Base-by-base conservation (phyloP, 2,888 invertebrate species). In the Sinotaia quadrata region DNA sequence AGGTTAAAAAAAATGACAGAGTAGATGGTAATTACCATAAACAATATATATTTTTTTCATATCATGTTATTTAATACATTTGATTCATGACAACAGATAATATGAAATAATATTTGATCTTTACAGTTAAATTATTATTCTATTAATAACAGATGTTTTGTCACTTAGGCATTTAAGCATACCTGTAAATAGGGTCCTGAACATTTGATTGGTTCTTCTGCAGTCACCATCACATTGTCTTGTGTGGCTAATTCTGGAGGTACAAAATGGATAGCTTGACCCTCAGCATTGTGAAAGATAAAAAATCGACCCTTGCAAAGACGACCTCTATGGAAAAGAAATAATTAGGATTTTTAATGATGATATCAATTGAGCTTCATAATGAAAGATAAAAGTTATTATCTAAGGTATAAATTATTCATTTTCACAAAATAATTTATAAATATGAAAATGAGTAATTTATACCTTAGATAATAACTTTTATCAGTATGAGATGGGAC, bases 261-360 rank as follows among this genome's bases (percentile, higher is more conserved):
- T 29, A 84, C 75, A 58, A 84, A 66, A 52, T 82, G 79, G 44
- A 83, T 77, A 15, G 80, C 76, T 47, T 79, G 76, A 37, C 76
- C 76, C 36, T 78, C 74, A 8, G 79, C 78, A 75, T 79, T 83
- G 68, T 83, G 82, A 57, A 81, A 82, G 49, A 83, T 76, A 72
- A 84, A 84, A 68, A 79, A 83, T 65, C 76, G 72, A 15, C 80
- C 82, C 56, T 82, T 81, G 67, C 76, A 75, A 59, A 84, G 70
- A n/a, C 84, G 71, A 18, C 76, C 80, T 65, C 83, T 84, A 69
- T 24, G 73, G 71, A 10, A 44, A 49, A 58, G 54, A 68, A 31
- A n/a, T n/a, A n/a, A n/a, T n/a, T 24, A 54, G 21, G 47, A 27
- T 33, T 21, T n/a, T n/a, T 36, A n/a, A 24, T 31, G 8, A 3